Evolutionary conservation across 2,797 vertebrate genomes (phyloP), one percentile per base, ranked within the genome.

Genomic region (Cuniculus paca): DNA sequence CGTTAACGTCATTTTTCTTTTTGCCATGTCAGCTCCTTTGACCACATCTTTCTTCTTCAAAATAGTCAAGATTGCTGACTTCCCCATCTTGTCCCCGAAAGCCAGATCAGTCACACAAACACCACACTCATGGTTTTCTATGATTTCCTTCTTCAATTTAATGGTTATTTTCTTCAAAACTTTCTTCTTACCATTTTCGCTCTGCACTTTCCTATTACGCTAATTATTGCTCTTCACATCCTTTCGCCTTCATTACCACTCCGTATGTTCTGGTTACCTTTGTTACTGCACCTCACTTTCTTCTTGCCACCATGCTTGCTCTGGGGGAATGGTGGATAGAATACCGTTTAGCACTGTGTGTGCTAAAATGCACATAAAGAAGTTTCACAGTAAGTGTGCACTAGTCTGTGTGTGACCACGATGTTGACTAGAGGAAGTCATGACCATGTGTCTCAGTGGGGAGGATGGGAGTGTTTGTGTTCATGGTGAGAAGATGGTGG

Each of bases 361-460:
- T 74, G 70, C 5, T 74, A 42, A 45, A 3, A 16, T 1, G 10
- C 10, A 24, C 10, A 11, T 36, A 39, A 20, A 22, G 39, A 22
- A 39, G 5, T 5, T 42, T 74, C 70, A 74, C 24, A 26, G 12
- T 5, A 28, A 3, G 12, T 28, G 70, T 74, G 5, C 42, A 74
- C 70, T 28, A 13, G 24, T 74, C 70, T 72, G 26, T 28, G 12
- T 74, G 22, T 24, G 20, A 26, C 68, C 20, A 26, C 11, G 11
- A 6, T 42, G 20, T 24, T 72, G 39, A 72, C 2, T 2, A 42
- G 70, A 42, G 11, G 70, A 42, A 42, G 39, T 9, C 5, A 28
- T 2, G 24, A 2, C 39, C 39, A 42, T 2, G 11, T 26, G 24
- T 1, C 5, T 6, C 12, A 8, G 13, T 26, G 9, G 70, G 39